Percentiles rank a stretch among this genome's conserved stretches.
Evolutionary conservation across 2,113 vertebrate genomes (phyloP).

Genomic region (Oophaga pumilio): DNA sequence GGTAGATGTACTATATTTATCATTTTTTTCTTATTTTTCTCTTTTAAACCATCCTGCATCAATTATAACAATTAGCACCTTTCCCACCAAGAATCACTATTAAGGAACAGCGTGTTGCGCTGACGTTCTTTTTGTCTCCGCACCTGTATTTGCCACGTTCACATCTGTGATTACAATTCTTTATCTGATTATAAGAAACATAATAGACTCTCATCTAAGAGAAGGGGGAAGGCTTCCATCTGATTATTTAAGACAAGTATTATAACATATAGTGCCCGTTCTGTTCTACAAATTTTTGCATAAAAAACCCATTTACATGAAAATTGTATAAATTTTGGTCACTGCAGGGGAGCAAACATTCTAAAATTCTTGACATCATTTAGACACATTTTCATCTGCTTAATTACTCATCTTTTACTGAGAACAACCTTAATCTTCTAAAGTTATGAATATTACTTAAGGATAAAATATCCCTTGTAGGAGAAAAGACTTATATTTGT

Average conservation of each 20-base stretch:
- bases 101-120: conserved; percentile 37
- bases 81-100: conserved; percentile 30
- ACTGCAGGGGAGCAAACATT: background rate
- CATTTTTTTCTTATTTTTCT: background rate
- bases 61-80: conserved; percentile 29
- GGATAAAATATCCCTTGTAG: background rate
- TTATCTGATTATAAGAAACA: conserved; percentile 50
- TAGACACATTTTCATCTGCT: background rate
- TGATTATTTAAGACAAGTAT: conserved; percentile 4
- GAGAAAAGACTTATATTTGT: too few relatives aligned
- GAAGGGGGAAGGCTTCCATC: background rate
- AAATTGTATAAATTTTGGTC: background rate
- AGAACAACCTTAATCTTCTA: background rate
- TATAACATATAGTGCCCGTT: background rate
- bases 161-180: conserved; percentile 47
- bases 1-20: background rate
- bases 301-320: background rate
- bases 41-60: background rate
- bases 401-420: background rate
- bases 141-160: conserved; percentile 49
- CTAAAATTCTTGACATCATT: background rate
- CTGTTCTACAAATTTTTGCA: background rate
- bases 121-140: conserved; percentile 26
- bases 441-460: background rate
- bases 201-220: conserved; percentile 28